Percentiles rank a stretch among this genome's conserved stretches.
These are phyloP conservation scores for Meteorus cinctellus DNA, from an alignment of 2,888 invertebrate genomes.

Conservation along the genomic window DNA sequence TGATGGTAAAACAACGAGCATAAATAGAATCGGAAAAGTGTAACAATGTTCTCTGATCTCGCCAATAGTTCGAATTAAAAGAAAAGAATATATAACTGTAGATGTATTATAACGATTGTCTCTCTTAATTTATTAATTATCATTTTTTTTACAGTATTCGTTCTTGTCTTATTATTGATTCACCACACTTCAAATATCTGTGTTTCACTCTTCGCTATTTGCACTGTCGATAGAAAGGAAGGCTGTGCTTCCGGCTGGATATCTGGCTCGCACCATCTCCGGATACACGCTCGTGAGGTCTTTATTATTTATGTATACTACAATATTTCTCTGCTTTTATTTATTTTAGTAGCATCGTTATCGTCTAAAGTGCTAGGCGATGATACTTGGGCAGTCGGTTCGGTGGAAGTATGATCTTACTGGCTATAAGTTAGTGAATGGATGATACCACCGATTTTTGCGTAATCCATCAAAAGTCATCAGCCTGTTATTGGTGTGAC, in stretches of 20 bases:
- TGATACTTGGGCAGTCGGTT: conserved; percentile 21
- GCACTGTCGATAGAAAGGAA: conserved; percentile 50
- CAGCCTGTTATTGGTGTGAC: background rate
- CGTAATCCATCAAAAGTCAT: background rate
- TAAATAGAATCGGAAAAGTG: background rate
- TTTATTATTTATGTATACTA: conserved; percentile 27
- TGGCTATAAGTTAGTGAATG: conserved; percentile 61
- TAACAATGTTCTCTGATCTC: background rate
- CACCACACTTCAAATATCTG: conserved; percentile 12
- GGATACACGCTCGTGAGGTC: conserved; percentile 34
- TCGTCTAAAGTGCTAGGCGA: conserved; percentile 17
- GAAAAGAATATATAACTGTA: background rate
- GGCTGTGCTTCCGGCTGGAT: conserved; percentile 62
- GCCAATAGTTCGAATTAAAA: background rate
- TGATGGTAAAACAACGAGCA: background rate
- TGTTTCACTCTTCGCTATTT: conserved; percentile 39
- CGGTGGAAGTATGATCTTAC: conserved; percentile 53
- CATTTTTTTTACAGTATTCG: background rate
- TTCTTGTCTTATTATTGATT: background rate
- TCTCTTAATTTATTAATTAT: conserved; percentile 15
- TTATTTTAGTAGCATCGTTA: conserved; percentile 26
- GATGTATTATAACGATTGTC: conserved; percentile 16
- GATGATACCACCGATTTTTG: conserved; percentile 50
- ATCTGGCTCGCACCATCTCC: conserved; percentile 42
- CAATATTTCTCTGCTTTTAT: conserved; percentile 39